These are phyloP conservation scores for Electrona antarctica DNA, from an alignment of 2,113 vertebrate genomes.

Conservation along the genomic window DNA sequence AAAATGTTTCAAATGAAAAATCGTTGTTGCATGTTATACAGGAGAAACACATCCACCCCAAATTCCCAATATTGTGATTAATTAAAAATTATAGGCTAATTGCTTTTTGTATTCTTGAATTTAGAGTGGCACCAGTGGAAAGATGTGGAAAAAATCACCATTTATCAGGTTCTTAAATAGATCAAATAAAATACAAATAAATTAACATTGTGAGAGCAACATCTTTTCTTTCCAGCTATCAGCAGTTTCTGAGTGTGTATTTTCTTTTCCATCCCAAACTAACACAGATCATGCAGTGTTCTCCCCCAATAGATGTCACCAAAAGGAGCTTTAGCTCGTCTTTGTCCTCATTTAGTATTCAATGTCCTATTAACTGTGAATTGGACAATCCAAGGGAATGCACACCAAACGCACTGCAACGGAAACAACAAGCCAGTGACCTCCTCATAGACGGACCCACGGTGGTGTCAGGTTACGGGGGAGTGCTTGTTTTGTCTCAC, in stretches of 20 bases:
- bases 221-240: slow-evolving; percentile 7
- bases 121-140: background rate
- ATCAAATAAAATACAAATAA: background rate
- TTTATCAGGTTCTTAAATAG: slow-evolving; percentile 9
- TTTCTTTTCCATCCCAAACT: background rate
- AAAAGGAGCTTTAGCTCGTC: no score
- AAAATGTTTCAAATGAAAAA: background rate
- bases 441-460: no score
- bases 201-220: slow-evolving; percentile 4
- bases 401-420: no score
- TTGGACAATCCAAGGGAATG: no score
- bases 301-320: no score
- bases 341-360: no score
- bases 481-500: no score
- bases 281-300: slow-evolving; percentile 16
- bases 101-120: background rate
- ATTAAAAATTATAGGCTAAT: background rate
- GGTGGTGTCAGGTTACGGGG: no score
- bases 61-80: slow-evolving; percentile 3
- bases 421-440: no score
- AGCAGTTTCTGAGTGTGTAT: slow-evolving; percentile 14
- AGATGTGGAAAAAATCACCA: background rate
- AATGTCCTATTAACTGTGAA: slow-evolving; percentile 4
- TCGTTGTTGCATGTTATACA: no score
- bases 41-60: slow-evolving; percentile 11